These are phyloP conservation scores for Pagetopsis macropterus DNA, from an alignment of 2,797 vertebrate genomes.

Conservation along the genomic window DNA sequence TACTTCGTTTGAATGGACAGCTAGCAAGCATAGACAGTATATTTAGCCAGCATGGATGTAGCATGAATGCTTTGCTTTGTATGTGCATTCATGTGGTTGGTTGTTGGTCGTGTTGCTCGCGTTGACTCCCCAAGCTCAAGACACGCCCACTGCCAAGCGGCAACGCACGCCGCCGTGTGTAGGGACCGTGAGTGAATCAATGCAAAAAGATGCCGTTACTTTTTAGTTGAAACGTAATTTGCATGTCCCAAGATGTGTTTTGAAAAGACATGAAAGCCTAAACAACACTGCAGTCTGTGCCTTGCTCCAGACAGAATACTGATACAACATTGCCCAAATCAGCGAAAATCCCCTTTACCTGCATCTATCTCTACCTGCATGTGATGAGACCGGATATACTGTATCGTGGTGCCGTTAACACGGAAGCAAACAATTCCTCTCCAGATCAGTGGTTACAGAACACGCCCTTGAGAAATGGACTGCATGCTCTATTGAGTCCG, in stretches of 20 bases:
- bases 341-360: constrained; percentile 37
- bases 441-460: constrained; percentile 74
- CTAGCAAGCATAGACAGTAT: no score
- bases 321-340: constrained; percentile 29
- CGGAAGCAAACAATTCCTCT: constrained; percentile 69
- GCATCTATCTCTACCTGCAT: constrained; percentile 33
- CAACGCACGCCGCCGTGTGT: no score
- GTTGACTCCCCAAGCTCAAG: no score
- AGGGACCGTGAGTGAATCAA: background rate
- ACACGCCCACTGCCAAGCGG: no score
- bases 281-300: constrained; percentile 11
- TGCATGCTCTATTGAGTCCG: constrained; percentile 73
- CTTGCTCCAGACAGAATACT: constrained; percentile 25
- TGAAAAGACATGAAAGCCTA: background rate
- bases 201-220: background rate
- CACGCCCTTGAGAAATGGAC: constrained; percentile 79
- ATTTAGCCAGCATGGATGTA: no score
- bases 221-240: background rate
- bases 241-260: constrained; percentile 18
- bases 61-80: no score
- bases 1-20: no score
- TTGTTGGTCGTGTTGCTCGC: no score
- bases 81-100: no score
- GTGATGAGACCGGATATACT: constrained; percentile 53
- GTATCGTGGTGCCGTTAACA: constrained; percentile 55